Evolutionary conservation across 2,888 invertebrate genomes (phyloP), one percentile per base, ranked within the genome.

Genomic region (Scrobipalpa atriplicella): DNA sequence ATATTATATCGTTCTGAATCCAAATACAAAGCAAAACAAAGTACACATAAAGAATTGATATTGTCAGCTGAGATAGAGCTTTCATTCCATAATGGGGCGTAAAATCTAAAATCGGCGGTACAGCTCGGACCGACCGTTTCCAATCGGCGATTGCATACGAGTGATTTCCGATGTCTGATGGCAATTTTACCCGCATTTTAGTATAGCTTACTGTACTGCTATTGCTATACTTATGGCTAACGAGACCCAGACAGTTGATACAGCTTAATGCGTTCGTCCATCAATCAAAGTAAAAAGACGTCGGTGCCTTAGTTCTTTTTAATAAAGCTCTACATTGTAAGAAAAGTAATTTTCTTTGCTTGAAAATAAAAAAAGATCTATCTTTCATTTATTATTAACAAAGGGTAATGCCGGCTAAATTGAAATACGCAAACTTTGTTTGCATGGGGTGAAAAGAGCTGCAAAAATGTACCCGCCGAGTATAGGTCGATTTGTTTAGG

Each of bases 401-500:
- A 47, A 36, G 65, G 29, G 47, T 16, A 61, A 47, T 58, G 21
- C 18, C 36, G 39, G 18, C 18, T 51, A 64, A 66, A 66, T 64
- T 56, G 66, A 63, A 43, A 38, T 39, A 67, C 62, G 47, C 63
- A 72, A 77, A 75, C 76, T 75, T 65, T 80, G 72, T 85, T 83
- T 81, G 71, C 74, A 70, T 70, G 69, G 68, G 71, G 71, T 76
- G 75, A 77, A 85, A 85, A 83, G 79, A 77, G 73, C 52, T 29
- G 29, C 41, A 63, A 38, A 79, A 83, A 82, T 78, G 47, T 47
- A 5, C 47, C 70, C 70, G 76, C 71, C 70, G 69, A 71, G 73
- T 79, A 77, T 74, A 72, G 74, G 82, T 81, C 83, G 81, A 84
- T 89, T 89, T 89, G 80, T 82, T 88, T 88, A 88, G 89, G 88